Conservation (phyloP, 1,140 invertebrate genomes). For the Odontomachus brunneus region DNA sequence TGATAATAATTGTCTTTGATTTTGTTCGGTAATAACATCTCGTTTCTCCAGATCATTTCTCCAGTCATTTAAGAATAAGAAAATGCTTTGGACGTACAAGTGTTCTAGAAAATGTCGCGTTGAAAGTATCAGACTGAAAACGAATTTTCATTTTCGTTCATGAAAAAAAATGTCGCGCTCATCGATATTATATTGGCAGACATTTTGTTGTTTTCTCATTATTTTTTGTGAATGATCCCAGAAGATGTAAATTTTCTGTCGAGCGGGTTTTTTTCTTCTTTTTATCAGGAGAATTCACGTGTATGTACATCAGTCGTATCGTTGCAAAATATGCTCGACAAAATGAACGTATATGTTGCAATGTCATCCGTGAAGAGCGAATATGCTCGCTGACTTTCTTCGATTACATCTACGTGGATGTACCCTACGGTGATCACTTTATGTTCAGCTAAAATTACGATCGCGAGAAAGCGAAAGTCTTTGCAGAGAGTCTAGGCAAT, state of each 20-base stretch:
- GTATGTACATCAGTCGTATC: neutral
- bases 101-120: neutral
- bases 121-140: too few relatives aligned
- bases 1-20: neutral
- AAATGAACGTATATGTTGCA: neutral
- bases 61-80: too few relatives aligned
- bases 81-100: too few relatives aligned
- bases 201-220: too few relatives aligned
- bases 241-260: too few relatives aligned
- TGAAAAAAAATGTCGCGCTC: too few relatives aligned
- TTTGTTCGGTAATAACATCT: too few relatives aligned
- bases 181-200: neutral
- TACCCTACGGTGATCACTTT: neutral
- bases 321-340: neutral
- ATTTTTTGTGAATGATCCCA: too few relatives aligned
- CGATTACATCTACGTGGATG: constrained; percentile 10
- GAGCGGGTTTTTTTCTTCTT: too few relatives aligned
- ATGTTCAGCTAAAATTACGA: constrained; percentile 27
- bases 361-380: neutral
- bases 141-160: neutral
- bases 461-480: constrained; percentile 43
- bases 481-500: constrained; percentile 7
- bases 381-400: constrained; percentile 16
- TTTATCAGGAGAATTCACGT: too few relatives aligned
- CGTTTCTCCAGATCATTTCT: too few relatives aligned